phyloP scores from a whole-genome alignment of 2,113 vertebrate genomes.

The Actinemys pallida region DNA sequence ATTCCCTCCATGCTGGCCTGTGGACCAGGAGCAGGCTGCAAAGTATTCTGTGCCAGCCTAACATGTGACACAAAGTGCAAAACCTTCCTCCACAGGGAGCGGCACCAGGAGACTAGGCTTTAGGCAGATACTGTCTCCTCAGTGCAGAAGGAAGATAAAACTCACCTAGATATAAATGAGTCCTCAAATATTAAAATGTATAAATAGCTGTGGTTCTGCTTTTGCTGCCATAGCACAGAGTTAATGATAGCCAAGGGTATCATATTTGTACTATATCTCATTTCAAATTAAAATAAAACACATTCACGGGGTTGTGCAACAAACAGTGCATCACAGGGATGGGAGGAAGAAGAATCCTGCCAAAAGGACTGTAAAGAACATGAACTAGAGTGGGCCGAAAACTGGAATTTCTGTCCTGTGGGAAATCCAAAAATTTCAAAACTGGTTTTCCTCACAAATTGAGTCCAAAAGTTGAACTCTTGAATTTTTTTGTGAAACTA shows the following conservation, averaged over 20 bases:
- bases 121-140: neutral
- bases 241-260: neutral
- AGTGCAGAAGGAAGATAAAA: neutral
- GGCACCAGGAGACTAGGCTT: neutral
- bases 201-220: neutral
- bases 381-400: neutral
- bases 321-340: neutral
- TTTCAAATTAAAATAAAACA: slow-evolving; percentile 11
- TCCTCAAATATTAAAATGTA: neutral
- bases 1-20: too few relatives aligned
- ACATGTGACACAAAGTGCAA: neutral
- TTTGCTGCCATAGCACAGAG: neutral
- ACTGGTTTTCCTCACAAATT: neutral
- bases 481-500: neutral
- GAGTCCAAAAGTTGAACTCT: neutral
- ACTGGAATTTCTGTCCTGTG: neutral
- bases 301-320: neutral
- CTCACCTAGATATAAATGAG: neutral
- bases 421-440: neutral
- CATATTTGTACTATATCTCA: neutral
- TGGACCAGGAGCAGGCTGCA: too few relatives aligned
- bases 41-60: neutral
- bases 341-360: neutral
- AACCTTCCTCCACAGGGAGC: neutral
- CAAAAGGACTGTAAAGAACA: neutral